Conservation (phyloP, 2,888 invertebrate species). For the Gonocerus acuteangulatus region DNA sequence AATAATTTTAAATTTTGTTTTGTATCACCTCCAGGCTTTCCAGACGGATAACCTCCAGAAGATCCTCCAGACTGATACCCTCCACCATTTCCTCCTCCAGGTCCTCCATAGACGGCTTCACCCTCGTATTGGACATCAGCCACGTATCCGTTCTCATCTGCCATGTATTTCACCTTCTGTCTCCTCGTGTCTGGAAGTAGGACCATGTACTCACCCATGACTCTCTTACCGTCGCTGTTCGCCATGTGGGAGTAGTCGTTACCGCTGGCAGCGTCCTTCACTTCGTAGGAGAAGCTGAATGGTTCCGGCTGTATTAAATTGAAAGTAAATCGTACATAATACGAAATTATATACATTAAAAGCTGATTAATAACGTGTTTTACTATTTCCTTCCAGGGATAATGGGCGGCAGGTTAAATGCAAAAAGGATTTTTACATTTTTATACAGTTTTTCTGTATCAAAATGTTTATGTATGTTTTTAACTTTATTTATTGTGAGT, state of each 20-base stretch:
- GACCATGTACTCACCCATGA: constrained; percentile 71
- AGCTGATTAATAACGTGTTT: too few relatives aligned
- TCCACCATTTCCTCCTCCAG: constrained; percentile 32
- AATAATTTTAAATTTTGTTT: too few relatives aligned
- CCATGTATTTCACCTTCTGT: constrained; percentile 77
- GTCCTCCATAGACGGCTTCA: constrained; percentile 47
- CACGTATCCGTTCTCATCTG: constrained; percentile 79
- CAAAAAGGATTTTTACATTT: too few relatives aligned
- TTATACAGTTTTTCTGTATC: too few relatives aligned
- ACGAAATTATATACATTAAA: too few relatives aligned
- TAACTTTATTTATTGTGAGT: too few relatives aligned
- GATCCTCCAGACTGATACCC: constrained; percentile 32
- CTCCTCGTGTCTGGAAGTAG: constrained; percentile 76
- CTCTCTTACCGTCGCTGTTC: constrained; percentile 40
- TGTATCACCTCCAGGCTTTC: too few relatives aligned
- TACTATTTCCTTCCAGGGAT: too few relatives aligned
- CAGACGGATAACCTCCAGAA: not conserved
- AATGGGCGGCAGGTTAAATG: too few relatives aligned
- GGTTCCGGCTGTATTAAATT: constrained; percentile 42
- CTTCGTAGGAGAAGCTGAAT: constrained; percentile 41
- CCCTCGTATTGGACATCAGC: constrained; percentile 76
- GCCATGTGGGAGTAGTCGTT: constrained; percentile 41
- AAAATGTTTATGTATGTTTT: too few relatives aligned
- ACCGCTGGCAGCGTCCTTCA: constrained; percentile 40
- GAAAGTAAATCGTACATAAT: too few relatives aligned